A percentile compares a stretch with the other conserved stretches of the same genome.
Conservation (phyloP, 2,888 invertebrate genomes). For the Brachypalpus laphriformis region DNA sequence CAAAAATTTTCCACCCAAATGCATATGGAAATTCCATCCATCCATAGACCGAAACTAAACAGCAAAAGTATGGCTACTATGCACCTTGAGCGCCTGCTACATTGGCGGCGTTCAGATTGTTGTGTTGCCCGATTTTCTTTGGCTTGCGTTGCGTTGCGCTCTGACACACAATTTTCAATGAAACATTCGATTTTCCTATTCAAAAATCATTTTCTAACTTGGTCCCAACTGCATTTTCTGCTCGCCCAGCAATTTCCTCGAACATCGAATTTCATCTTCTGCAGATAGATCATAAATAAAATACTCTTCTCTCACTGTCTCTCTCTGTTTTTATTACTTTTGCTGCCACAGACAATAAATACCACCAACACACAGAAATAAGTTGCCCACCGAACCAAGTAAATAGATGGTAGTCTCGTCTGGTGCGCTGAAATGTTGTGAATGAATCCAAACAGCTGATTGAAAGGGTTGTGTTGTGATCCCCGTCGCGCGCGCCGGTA, state of each 20-base stretch:
- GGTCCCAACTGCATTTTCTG: conserved; percentile 41
- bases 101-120: conserved; percentile 72
- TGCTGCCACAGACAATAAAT: conserved; percentile 1
- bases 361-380: conserved; percentile 1
- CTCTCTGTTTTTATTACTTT: background rate
- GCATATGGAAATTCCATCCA: conserved; percentile 56
- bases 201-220: conserved; percentile 42
- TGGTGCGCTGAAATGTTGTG: conserved; percentile 54
- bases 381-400: conserved; percentile 27
- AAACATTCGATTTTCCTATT: conserved; percentile 40
- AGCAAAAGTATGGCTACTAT: conserved; percentile 32
- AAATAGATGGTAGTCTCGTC: conserved; percentile 31
- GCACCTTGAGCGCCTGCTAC: conserved; percentile 67
- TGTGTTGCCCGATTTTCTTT: conserved; percentile 47
- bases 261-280: conserved; percentile 65
- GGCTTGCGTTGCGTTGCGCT: conserved; percentile 13
- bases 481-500: conserved; percentile 4
- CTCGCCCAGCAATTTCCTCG: conserved; percentile 66
- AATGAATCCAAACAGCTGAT: conserved; percentile 71
- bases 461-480: conserved; percentile 45
- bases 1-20: conserved; percentile 32
- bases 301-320: conserved; percentile 14
- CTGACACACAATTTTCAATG: conserved; percentile 16
- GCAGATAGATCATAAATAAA: conserved; percentile 46
- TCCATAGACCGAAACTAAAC: conserved; percentile 1